Percentiles rank a stretch among this genome's conserved stretches.
phyloP scores from a whole-genome alignment of 2,888 invertebrate species.

The Pterobdella sp. region DNA sequence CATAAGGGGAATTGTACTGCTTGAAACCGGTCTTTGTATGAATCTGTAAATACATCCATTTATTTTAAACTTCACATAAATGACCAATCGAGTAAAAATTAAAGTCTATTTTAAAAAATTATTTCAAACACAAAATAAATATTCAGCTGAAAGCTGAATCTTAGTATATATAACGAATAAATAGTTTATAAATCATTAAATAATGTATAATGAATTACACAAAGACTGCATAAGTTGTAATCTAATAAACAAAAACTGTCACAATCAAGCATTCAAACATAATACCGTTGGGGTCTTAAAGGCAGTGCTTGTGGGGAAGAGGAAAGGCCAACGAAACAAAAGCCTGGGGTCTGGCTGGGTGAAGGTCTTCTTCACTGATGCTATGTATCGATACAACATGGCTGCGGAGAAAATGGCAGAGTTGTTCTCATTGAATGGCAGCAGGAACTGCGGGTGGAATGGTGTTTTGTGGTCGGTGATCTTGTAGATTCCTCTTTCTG shows the following conservation, averaged over 20 bases:
- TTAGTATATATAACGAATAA: too few relatives aligned
- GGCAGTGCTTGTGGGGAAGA: neutral
- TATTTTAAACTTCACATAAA: too few relatives aligned
- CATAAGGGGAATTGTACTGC: neutral
- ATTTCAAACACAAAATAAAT: too few relatives aligned
- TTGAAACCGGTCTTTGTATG: neutral
- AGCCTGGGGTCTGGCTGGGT: neutral
- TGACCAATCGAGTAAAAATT: too few relatives aligned
- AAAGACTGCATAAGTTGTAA: too few relatives aligned
- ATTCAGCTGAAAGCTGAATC: too few relatives aligned
- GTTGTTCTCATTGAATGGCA: neutral
- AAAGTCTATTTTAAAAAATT: too few relatives aligned
- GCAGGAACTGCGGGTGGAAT: neutral
- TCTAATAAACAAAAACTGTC: too few relatives aligned
- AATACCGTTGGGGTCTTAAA: neutral
- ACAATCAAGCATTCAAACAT: neutral
- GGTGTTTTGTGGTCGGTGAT: neutral
- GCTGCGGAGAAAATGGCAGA: constrained; percentile 27
- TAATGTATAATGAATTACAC: too few relatives aligned
- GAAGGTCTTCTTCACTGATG: constrained; percentile 10
- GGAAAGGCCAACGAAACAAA: neutral
- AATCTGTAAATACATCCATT: neutral
- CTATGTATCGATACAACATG: constrained; percentile 24
- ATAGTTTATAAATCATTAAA: too few relatives aligned
- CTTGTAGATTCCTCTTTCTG: neutral